Base-by-base conservation (phyloP, 2,113 vertebrate species). In the Pelusios castaneus region DNA sequence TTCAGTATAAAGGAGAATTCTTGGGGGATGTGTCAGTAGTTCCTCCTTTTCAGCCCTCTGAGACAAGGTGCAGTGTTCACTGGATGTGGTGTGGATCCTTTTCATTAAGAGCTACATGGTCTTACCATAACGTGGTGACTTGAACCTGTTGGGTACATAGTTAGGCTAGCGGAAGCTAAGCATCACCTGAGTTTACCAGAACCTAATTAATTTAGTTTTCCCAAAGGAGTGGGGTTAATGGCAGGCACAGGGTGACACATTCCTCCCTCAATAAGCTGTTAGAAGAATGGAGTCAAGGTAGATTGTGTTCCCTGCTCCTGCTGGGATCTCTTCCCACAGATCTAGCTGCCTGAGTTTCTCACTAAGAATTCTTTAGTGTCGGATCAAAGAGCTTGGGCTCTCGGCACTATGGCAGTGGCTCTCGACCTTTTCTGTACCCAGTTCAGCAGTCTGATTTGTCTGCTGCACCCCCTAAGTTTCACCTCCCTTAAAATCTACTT, bases 191-290 rank as follows among this genome's bases (percentile, higher is more conserved):
- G 41, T 80, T 85, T 79, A 38, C 22, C 17, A 3, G 14, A 85
- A 25, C 16, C 25, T 8, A 29, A 51, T 31, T 8, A 4, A 14
- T 0, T 63, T n/a, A 67, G 3, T 0, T 38, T 55, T 21, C 11
- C 34, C 31, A 60, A 45, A 7, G 17, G 31, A 4, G 0, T 6
- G 24, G 10, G 4, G 3, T 10, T 2, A 51, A 49, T 88, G 0
- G 0, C 5, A 3, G 54, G 31, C 84, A 76, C 27, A 25, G 41
- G 10, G 10, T 4, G 5, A 43, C 24, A 34, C 41, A 0, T 73
- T 1, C 1, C 73, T 43, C 51, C 83, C 54, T 86, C 60, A 25
- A 38, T n/a, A 85, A 92, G 78, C 83, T 54, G 17, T 60, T 29
- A 67, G 12, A 77, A 54, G 78, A 38, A 91, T 25, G 31, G 55